These are phyloP conservation scores for Rousettus leschenaultii DNA, from an alignment of 2,113 vertebrate genomes.

Conservation along the genomic window DNA sequence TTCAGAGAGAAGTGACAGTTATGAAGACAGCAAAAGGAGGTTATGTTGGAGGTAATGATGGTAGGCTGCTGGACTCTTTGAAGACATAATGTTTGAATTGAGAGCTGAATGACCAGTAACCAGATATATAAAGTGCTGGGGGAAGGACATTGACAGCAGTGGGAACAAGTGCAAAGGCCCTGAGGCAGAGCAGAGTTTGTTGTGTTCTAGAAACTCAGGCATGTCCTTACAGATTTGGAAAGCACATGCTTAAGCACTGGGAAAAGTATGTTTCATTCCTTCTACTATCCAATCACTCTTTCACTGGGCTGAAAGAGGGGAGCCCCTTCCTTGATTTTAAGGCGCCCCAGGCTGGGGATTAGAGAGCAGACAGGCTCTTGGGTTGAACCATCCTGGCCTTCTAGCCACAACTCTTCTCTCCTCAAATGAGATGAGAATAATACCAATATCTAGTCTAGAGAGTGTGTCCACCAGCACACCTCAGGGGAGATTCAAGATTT, in stretches of 20 bases:
- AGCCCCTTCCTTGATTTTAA: constrained; percentile 35
- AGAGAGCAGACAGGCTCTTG: not conserved
- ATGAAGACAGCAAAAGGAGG: not conserved
- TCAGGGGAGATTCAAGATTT: not conserved
- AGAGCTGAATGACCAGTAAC: not conserved
- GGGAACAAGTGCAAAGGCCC: not conserved
- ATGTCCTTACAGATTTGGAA: constrained; percentile 12
- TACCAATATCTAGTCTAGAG: not conserved
- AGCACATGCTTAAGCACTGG: not conserved
- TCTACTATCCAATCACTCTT: constrained; percentile 1
- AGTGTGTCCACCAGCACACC: not conserved
- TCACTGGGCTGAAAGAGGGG: not conserved
- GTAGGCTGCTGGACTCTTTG: constrained; percentile 12
- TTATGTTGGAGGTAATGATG: not conserved
- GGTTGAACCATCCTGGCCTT: not conserved
- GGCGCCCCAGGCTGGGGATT: not conserved
- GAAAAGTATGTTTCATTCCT: constrained; percentile 1
- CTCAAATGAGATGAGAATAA: constrained; percentile 36
- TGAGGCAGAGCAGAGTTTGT: not conserved
- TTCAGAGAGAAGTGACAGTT: constrained; percentile 28
- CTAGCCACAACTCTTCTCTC: not conserved
- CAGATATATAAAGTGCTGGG: not conserved
- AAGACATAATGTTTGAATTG: not conserved
- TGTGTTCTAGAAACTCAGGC: constrained; percentile 16
- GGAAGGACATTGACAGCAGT: not conserved